Percentiles rank a stretch among this genome's conserved stretches.
These are phyloP conservation scores for Caradrina kadenii DNA, from an alignment of 2,888 invertebrate genomes.

Conservation along the genomic window DNA sequence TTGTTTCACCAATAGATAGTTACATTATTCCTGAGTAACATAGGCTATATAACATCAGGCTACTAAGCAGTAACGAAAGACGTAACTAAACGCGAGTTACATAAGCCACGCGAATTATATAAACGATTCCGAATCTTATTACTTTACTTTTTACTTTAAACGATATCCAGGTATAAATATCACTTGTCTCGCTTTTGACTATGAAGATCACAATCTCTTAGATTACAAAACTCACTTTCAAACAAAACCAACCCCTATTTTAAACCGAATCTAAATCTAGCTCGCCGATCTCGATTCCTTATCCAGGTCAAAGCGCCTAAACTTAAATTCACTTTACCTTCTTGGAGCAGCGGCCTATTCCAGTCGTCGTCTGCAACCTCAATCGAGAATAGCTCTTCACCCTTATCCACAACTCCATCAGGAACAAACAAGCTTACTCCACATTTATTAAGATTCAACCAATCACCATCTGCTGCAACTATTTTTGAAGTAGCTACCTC, in stretches of 20 bases:
- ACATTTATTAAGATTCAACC: slow-evolving; percentile 93
- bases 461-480: slow-evolving; percentile 91
- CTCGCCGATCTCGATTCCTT: slow-evolving; percentile 28
- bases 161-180: too few relatives aligned
- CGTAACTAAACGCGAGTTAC: too few relatives aligned
- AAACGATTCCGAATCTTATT: too few relatives aligned
- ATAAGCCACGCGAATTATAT: too few relatives aligned
- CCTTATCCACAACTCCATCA: slow-evolving; percentile 96
- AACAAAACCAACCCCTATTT: slow-evolving; percentile 7
- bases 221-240: slow-evolving; percentile 21
- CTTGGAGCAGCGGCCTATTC: slow-evolving; percentile 95
- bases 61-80: too few relatives aligned
- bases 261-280: slow-evolving; percentile 37
- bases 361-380: slow-evolving; percentile 97
- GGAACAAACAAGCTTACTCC: slow-evolving; percentile 96
- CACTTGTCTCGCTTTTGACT: neutral
- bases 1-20: too few relatives aligned
- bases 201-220: neutral
- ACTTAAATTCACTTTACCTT: slow-evolving; percentile 83
- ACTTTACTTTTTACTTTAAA: too few relatives aligned
- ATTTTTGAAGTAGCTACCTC: slow-evolving; percentile 86
- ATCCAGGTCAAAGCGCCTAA: slow-evolving; percentile 52
- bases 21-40: too few relatives aligned
- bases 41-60: too few relatives aligned
- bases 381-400: slow-evolving; percentile 95